These are phyloP conservation scores for Agrilus mali DNA, from an alignment of 2,888 invertebrate genomes.

Conservation along the genomic window DNA sequence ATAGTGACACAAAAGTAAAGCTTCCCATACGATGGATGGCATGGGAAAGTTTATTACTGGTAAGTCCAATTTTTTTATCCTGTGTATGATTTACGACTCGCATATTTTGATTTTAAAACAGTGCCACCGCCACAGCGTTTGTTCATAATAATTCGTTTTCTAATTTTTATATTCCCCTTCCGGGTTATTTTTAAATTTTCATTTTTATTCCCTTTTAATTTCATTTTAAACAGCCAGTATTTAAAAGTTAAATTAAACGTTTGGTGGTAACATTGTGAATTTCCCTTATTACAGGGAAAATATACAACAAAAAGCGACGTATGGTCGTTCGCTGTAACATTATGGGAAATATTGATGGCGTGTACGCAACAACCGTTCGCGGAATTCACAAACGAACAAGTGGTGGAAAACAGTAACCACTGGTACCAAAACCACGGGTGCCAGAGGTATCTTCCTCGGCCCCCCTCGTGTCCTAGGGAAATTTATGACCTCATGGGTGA, in stretches of 20 bases:
- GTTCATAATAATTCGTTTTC: too few relatives aligned
- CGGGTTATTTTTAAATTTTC: too few relatives aligned
- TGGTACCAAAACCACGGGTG: conserved; percentile 40
- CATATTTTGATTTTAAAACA: too few relatives aligned
- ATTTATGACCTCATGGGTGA: conserved; percentile 86
- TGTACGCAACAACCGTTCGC: conserved; percentile 71
- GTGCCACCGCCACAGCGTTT: too few relatives aligned
- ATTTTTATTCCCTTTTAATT: too few relatives aligned
- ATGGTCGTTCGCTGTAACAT: conserved; percentile 82
- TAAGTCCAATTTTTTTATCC: conserved; percentile 32
- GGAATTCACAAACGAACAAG: conserved; percentile 72
- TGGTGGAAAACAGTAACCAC: conserved; percentile 44
- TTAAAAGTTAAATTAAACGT: too few relatives aligned
- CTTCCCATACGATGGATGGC: conserved; percentile 90
- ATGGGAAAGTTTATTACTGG: conserved; percentile 76
- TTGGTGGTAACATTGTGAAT: not conserved
- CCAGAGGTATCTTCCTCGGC: conserved; percentile 47
- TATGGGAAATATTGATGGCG: conserved; percentile 79
- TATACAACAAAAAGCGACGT: conserved; percentile 81
- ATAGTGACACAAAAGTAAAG: conserved; percentile 67
- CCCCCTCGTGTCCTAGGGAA: conserved; percentile 69
- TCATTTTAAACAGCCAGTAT: too few relatives aligned
- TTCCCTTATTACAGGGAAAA: conserved; percentile 56
- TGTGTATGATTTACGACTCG: too few relatives aligned
- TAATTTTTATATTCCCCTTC: too few relatives aligned